Base-by-base conservation (phyloP, 2,888 invertebrate species). In the Diaphora mendica region DNA sequence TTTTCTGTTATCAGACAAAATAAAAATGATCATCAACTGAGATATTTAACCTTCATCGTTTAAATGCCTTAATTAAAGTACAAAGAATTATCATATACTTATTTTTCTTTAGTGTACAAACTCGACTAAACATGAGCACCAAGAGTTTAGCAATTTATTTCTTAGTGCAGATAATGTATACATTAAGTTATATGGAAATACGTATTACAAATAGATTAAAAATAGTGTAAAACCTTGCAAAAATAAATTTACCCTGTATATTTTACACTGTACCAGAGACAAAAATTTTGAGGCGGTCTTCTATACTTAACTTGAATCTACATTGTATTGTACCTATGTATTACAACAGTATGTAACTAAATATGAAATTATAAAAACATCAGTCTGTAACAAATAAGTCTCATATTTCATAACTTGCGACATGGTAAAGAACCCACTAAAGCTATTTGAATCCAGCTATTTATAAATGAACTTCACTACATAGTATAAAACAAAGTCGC, bases 401-500 rank as follows among this genome's bases (percentile, higher is more conserved):
- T 33, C 33, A 59, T 64, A 70, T 77, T 73, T 39, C 68, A 65
- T 67, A 64, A 44, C 66, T 70, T 64, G 73, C 71, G 72, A 70
- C 75, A 73, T 72, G 68, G 62, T 51, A 77, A 69, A 70, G 72
- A 75, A 75, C 69, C 72, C 64, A 64, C 70, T 71, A 73, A 72
- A 76, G 78, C 73, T 76, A 77, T 80, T 75, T 73, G 33, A 73
- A 74, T 71, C 65, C 70, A 68, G n/a, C 71, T 82, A 79, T 81
- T 77, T 75, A 77, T 77, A 81, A 74, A 70, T 77, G 74, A 77
- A 70, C 65, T 81, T 75, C n/a, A n/a, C n/a, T n/a, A n/a, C n/a
- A n/a, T n/a, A n/a, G n/a, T n/a, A n/a, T n/a, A n/a, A n/a, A n/a
- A n/a, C n/a, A n/a, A n/a, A n/a, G n/a, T n/a, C n/a, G n/a, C n/a